phyloP scores from a whole-genome alignment of 1,140 invertebrate species.

The Alviniconcha marisindica region DNA sequence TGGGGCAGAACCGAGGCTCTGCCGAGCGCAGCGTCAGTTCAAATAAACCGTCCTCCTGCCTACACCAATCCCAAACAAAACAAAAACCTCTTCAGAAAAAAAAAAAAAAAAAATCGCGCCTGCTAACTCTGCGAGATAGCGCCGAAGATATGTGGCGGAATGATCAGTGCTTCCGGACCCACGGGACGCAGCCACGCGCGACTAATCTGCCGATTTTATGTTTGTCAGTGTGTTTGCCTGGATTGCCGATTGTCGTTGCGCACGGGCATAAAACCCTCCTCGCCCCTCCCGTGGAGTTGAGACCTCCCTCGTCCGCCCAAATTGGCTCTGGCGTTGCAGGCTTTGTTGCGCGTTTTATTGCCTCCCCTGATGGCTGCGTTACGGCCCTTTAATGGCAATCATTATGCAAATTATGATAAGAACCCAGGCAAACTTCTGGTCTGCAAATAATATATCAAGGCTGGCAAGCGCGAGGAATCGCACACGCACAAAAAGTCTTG shows the following conservation, averaged over 20 bases:
- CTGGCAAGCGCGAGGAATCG: too few species aligned
- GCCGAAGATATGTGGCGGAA: not conserved
- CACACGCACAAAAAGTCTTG: too few species aligned
- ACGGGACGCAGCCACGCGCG: not conserved
- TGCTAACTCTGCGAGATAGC: not conserved
- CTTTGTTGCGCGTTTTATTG: conserved; percentile 36
- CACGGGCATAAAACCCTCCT: not conserved
- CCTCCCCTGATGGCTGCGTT: conserved; percentile 18
- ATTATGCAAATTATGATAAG: conserved; percentile 37
- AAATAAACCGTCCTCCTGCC: not conserved
- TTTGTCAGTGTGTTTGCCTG: not conserved
- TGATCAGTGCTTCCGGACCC: not conserved
- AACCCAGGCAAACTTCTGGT: not conserved
- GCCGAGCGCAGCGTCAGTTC: not conserved
- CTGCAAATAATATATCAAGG: conserved; percentile 11
- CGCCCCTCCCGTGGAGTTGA: not conserved
- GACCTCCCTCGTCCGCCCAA: not conserved
- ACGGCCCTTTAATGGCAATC: conserved; percentile 26
- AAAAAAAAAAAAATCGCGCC: not conserved
- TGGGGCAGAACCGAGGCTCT: not conserved
- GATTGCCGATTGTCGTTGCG: not conserved
- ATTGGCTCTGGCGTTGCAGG: conserved; percentile 8
- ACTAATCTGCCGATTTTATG: conserved; percentile 4
- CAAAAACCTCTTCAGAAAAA: not conserved
- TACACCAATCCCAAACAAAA: not conserved